Conservation (phyloP, 2,888 invertebrate species). For the Heliconius hortense region DNA sequence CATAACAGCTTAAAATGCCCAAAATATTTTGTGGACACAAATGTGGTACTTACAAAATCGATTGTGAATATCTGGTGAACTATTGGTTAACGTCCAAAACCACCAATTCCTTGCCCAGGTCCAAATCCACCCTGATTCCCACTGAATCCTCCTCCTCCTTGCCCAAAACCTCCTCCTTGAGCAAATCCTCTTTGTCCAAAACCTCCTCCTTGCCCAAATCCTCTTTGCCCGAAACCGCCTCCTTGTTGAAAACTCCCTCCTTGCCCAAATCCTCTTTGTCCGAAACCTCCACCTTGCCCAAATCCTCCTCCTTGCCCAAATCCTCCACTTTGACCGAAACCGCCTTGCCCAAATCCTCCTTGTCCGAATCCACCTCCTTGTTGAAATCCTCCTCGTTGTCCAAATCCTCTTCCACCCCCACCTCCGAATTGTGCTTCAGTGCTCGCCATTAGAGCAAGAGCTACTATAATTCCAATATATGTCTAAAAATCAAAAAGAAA, state of each 20-base stretch:
- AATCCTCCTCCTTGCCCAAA: slow-evolving; percentile 25
- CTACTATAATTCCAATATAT: neutral
- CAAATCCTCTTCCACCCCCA: neutral
- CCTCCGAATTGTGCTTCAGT: slow-evolving; percentile 1
- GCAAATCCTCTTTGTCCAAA: slow-evolving; percentile 30
- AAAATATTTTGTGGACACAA: slow-evolving; percentile 6
- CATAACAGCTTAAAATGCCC: slow-evolving; percentile 25
- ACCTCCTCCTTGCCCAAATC: slow-evolving; percentile 17
- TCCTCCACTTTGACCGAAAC: slow-evolving; percentile 15
- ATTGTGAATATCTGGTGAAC: neutral
- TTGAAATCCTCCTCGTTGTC: neutral
- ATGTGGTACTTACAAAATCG: slow-evolving; percentile 19
- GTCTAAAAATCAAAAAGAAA: neutral
- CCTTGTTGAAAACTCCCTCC: neutral
- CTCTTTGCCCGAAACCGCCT: neutral
- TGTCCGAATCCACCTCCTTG: neutral
- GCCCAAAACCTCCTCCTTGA: slow-evolving; percentile 19
- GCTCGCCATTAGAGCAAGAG: slow-evolving; percentile 1
- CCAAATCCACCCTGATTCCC: slow-evolving; percentile 26
- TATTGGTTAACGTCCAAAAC: slow-evolving; percentile 10
- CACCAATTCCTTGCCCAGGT: slow-evolving; percentile 6
- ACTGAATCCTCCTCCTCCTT: neutral
- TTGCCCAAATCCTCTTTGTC: neutral
- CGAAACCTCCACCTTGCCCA: slow-evolving; percentile 8
- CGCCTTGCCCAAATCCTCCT: slow-evolving; percentile 1